Evolutionary conservation across 2,888 invertebrate genomes (phyloP), one percentile per base, ranked within the genome.

Genomic region (Drosophila histrio): DNA sequence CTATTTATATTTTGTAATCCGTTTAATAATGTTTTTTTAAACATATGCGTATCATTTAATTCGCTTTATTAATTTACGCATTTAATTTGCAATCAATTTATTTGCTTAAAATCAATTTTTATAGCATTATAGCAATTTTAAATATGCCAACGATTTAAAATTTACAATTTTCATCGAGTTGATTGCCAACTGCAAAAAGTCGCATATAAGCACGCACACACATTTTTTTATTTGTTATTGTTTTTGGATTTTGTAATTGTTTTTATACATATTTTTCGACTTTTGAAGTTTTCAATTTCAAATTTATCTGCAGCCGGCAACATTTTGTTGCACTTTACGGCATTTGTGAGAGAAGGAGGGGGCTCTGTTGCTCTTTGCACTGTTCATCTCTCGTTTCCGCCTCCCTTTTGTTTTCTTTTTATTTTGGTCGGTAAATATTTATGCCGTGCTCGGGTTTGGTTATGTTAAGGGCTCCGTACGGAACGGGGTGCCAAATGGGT

Each of bases 121-220:
- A n/a, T n/a, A n/a, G n/a, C n/a, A 54, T 32, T 32, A 2, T n/a
- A 15, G 7, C 19, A 39, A 19, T 7, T 30, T 38, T 3, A 38
- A 46, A 17, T 38, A 47, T 26, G 21, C 13, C n/a, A 41, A 41
- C 0, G 17, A 28, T 13, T 53, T 34, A 11, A 4, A 44, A 50
- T 13, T 3, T 19, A 17, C 17, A 38, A 13, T 13, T 8, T 34
- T 24, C 6, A 4, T 0, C 17, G 11, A 26, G 24, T 36, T 17
- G 34, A 32, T 21, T 34, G 34, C 7, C 2, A 15, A 11, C n/a
- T 26, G 15, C 41, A 24, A 43, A 43, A 52, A 57, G 13, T 50
- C 34, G 32, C 44, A 15, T 60, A 73, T 17, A 44, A 52, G 81
- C 85, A 87, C 85, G 79, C 52, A 38, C 79, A 34, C 28, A 24